Conservation (phyloP, 92 coral and sea anemone species). For the Actinernus sp. region DNA sequence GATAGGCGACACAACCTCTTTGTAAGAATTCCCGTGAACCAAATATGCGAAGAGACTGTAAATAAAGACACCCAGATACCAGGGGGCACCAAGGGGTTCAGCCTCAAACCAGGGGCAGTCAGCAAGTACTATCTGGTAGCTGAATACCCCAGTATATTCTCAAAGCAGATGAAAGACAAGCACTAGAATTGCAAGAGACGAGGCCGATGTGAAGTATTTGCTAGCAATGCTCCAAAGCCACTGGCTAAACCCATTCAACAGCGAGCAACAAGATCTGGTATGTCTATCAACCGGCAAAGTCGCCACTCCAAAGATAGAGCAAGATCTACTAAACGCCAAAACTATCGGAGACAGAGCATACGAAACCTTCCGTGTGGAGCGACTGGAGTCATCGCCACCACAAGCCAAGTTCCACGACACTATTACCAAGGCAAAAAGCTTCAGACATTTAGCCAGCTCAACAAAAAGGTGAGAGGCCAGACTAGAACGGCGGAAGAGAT, state of each 20-base stretch:
- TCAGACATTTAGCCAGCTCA: slow-evolving; percentile 19
- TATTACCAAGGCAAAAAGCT: slow-evolving; percentile 27
- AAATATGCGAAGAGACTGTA: slow-evolving; percentile 57
- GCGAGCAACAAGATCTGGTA: slow-evolving; percentile 39
- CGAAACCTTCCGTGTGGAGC: slow-evolving; percentile 22
- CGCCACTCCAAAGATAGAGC: slow-evolving; percentile 27
- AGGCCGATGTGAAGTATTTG: slow-evolving; percentile 34
- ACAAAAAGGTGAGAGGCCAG: slow-evolving; percentile 26
- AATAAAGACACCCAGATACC: slow-evolving; percentile 50
- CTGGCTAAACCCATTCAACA: slow-evolving; percentile 39
- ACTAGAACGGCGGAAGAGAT: slow-evolving; percentile 8
- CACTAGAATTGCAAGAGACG: slow-evolving; percentile 40
- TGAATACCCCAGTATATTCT: slow-evolving; percentile 37
- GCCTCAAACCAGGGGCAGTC: slow-evolving; percentile 40
- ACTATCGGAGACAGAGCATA: slow-evolving; percentile 35
- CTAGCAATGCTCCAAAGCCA: slow-evolving; percentile 26
- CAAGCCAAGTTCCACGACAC: slow-evolving; percentile 35
- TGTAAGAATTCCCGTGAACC: slow-evolving; percentile 39
- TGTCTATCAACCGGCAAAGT: slow-evolving; percentile 42
- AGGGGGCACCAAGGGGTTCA: slow-evolving; percentile 63
- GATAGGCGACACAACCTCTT: slow-evolving; percentile 31
- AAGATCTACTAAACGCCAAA: slow-evolving; percentile 44
- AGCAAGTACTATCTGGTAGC: slow-evolving; percentile 49
- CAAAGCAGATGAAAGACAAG: slow-evolving; percentile 37
- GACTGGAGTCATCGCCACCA: slow-evolving; percentile 37